phyloP scores from a whole-genome alignment of 2,888 invertebrate genomes.

The Margaritifera margaritifera region DNA sequence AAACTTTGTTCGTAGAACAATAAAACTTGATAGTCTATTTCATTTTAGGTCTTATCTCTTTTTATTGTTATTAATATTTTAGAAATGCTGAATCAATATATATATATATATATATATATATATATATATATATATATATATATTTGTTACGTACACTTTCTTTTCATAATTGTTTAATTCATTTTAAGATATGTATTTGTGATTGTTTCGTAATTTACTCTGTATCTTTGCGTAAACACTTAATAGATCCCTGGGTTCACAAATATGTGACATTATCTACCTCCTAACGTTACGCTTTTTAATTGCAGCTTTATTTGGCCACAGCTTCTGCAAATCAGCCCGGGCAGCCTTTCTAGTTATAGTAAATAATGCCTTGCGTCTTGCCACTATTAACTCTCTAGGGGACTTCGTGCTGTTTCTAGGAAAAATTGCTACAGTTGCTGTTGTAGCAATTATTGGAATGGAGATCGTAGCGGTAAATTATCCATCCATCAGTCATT shows the following conservation, averaged over 20 bases:
- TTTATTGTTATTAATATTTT: too few species aligned
- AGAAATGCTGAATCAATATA: too few species aligned
- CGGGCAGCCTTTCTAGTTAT: conserved; percentile 77
- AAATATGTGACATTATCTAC: not conserved
- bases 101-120: too few species aligned
- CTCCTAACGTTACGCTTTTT: not conserved
- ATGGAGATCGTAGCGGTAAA: conserved; percentile 75
- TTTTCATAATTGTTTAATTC: too few species aligned
- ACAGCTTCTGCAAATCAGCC: conserved; percentile 79
- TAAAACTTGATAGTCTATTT: too few species aligned
- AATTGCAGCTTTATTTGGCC: conserved; percentile 78
- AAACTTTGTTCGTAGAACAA: too few species aligned
- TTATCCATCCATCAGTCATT: not conserved
- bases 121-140: too few species aligned
- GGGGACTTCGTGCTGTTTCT: conserved; percentile 94
- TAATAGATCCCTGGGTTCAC: not conserved
- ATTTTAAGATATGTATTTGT: not conserved
- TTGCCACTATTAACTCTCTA: conserved; percentile 91
- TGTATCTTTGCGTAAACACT: too few species aligned
- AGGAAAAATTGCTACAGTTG: conserved; percentile 85
- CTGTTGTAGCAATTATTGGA: conserved; percentile 85
- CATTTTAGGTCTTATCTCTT: too few species aligned
- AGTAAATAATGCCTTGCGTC: conserved; percentile 81
- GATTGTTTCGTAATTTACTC: too few species aligned
- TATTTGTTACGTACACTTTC: too few species aligned